These are phyloP conservation scores for Zaprionus taronus DNA, from an alignment of 1,140 invertebrate genomes.

Conservation along the genomic window DNA sequence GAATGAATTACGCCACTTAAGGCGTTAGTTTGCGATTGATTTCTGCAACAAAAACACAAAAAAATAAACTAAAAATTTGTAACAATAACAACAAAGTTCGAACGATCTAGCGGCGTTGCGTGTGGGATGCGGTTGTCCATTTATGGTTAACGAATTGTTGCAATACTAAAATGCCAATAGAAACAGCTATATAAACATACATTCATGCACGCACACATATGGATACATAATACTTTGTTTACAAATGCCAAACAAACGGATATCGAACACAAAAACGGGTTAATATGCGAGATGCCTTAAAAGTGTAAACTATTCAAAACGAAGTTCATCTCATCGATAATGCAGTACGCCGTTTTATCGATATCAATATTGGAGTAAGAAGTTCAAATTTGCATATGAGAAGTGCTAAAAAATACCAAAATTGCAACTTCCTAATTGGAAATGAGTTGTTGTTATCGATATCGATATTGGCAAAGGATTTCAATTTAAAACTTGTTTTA, in stretches of 20 bases:
- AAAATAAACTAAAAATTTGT: conserved; percentile 43
- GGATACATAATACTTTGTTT: neutral
- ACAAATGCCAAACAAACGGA: conserved; percentile 8
- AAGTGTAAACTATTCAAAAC: conserved; percentile 7
- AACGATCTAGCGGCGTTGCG: conserved; percentile 20
- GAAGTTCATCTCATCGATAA: conserved; percentile 30
- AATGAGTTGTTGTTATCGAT: too few relatives aligned
- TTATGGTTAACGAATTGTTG: conserved; percentile 71
- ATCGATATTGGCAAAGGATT: conserved; percentile 18
- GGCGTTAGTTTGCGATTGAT: conserved; percentile 63
- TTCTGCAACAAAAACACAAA: conserved; percentile 36
- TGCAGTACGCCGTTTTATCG: neutral
- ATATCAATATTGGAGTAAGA: too few relatives aligned
- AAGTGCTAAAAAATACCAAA: too few relatives aligned
- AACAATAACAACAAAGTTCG: conserved; percentile 37
- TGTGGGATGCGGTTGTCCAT: conserved; percentile 69
- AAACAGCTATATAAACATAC: conserved; percentile 13
- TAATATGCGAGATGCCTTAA: neutral
- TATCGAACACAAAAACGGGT: conserved; percentile 27
- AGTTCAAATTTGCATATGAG: too few relatives aligned
- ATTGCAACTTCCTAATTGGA: too few relatives aligned
- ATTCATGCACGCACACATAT: conserved; percentile 9
- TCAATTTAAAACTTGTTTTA: neutral
- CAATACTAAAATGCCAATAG: conserved; percentile 52
- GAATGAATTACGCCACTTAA: conserved; percentile 58